Evolutionary conservation across 2,113 vertebrate species (phyloP).

Genomic region (Gadus macrocephalus): DNA sequence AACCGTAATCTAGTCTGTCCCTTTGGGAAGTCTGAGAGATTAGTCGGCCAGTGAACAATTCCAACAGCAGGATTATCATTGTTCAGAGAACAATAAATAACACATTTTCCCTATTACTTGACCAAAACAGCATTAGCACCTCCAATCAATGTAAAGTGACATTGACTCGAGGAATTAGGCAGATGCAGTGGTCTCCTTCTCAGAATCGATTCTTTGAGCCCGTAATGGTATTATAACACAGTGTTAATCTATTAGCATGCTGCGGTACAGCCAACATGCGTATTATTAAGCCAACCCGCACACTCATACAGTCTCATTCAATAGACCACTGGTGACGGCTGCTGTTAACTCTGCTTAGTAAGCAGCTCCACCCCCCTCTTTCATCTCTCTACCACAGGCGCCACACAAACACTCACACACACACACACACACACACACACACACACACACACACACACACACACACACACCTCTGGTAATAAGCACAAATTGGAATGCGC

Average conservation of each 20-base stretch:
- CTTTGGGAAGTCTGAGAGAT: background rate
- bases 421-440: slow-evolving; percentile 19
- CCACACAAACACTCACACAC: slow-evolving; percentile 14
- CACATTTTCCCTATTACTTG: background rate
- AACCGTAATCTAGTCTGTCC: background rate
- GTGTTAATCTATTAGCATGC: slow-evolving; percentile 21
- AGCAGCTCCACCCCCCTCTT: slow-evolving; percentile 13
- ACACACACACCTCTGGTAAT: slow-evolving; percentile 28
- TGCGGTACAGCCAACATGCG: slow-evolving; percentile 11
- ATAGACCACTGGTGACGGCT: slow-evolving; percentile 26
- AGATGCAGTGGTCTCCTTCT: slow-evolving; percentile 19
- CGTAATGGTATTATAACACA: slow-evolving; percentile 26
- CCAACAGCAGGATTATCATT: background rate
- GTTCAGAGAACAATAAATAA: slow-evolving; percentile 4
- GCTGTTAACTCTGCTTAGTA: slow-evolving; percentile 16
- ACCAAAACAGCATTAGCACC: slow-evolving; percentile 4
- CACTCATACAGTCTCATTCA: slow-evolving; percentile 17
- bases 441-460: slow-evolving; percentile 17
- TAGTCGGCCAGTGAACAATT: background rate
- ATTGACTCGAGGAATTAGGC: slow-evolving; percentile 23
- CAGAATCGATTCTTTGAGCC: slow-evolving; percentile 43
- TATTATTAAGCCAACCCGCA: slow-evolving; percentile 27
- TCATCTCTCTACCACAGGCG: too few species aligned
- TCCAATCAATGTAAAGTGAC: slow-evolving; percentile 20
- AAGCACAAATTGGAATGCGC: slow-evolving; percentile 51